These are phyloP conservation scores for Hypotaenidia okinawae DNA, from an alignment of 2,797 vertebrate genomes.

Conservation along the genomic window DNA sequence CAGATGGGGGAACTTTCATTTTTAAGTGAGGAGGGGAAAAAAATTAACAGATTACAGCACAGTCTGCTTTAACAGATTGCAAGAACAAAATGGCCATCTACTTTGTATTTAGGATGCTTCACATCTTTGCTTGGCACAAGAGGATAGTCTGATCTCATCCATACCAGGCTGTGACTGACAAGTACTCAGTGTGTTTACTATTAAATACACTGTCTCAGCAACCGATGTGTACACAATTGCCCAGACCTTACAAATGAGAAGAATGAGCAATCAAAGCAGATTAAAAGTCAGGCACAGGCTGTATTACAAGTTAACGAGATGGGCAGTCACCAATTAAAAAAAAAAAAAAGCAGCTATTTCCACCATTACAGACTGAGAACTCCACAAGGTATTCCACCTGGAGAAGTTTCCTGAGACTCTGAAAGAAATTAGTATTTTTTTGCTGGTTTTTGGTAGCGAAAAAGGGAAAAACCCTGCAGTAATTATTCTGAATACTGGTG, in stretches of 20 bases:
- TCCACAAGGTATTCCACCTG: not conserved
- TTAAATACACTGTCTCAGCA: constrained; percentile 49
- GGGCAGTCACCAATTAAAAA: not conserved
- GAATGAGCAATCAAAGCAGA: not conserved
- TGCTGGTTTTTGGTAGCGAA: not conserved
- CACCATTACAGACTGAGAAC: not conserved
- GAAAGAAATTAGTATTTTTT: not conserved
- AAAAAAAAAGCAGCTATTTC: not conserved
- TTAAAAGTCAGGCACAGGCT: not conserved
- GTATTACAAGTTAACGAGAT: not conserved
- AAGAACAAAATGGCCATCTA: constrained; percentile 65
- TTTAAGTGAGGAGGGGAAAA: not conserved
- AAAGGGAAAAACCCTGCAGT: not conserved
- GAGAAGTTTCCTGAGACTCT: not conserved
- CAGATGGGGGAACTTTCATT: constrained; percentile 49
- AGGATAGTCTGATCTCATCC: constrained; percentile 61
- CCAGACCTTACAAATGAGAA: constrained; percentile 37
- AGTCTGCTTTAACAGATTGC: constrained; percentile 68
- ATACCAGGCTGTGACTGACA: constrained; percentile 69
- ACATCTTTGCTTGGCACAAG: constrained; percentile 57
- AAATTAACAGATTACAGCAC: constrained; percentile 57
- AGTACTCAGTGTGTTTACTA: constrained; percentile 52
- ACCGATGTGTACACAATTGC: constrained; percentile 28
- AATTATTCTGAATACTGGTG: not conserved
- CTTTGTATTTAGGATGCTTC: constrained; percentile 45